Evolutionary conservation across 2,113 vertebrate genomes (phyloP).

Genomic region (Callocephalon fimbriatum): DNA sequence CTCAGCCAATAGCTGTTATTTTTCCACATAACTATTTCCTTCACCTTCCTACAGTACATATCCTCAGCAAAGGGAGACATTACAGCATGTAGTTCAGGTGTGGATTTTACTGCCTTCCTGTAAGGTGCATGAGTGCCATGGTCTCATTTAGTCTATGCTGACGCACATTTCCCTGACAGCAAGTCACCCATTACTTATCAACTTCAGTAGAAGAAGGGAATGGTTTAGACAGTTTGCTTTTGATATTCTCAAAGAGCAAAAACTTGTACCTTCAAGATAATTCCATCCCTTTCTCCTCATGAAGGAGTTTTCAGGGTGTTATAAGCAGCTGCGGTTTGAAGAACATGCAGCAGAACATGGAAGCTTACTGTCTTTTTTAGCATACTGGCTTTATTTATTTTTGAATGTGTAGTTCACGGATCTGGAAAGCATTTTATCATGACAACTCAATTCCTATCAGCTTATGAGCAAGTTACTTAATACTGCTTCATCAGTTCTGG

Average conservation of each 20-base stretch:
- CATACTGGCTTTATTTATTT: background rate
- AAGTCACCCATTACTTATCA: too few relatives aligned
- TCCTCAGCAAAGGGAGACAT: background rate
- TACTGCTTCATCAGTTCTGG: background rate
- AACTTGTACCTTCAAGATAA: fast-evolving
- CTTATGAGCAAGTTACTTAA: background rate
- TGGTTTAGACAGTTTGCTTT: background rate
- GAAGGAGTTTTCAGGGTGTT: background rate
- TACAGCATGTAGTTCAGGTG: fast-evolving
- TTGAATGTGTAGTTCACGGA: background rate
- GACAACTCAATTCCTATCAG: background rate
- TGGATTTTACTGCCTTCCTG: background rate
- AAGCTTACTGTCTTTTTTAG: background rate
- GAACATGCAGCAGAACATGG: background rate
- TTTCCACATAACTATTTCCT: background rate
- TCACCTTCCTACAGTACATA: background rate
- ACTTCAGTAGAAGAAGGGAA: background rate
- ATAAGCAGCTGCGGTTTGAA: background rate
- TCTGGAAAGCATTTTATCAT: background rate
- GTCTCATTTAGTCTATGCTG: background rate
- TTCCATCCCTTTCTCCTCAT: background rate
- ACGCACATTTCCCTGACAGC: background rate
- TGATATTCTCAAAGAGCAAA: background rate
- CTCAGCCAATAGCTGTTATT: background rate
- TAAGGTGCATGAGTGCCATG: fast-evolving